phyloP scores from a whole-genome alignment of 1,140 invertebrate genomes.

The Procambarus virginalis region DNA sequence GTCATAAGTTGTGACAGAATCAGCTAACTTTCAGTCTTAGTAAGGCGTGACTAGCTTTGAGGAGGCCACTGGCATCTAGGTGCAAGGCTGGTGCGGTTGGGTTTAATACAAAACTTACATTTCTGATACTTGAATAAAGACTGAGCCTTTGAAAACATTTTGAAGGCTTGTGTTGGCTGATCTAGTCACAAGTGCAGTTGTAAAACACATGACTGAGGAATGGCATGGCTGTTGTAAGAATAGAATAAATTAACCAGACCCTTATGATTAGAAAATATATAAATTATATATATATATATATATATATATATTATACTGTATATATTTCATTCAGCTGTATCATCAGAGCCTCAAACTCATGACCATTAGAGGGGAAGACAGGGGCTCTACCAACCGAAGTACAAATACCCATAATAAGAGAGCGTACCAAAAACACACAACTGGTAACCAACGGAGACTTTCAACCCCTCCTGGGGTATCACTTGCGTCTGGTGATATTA shows the following conservation, averaged over 20 bases:
- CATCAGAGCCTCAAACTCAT: too few relatives aligned
- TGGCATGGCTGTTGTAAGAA: conserved; percentile 40
- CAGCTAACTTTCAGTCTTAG: conserved; percentile 43
- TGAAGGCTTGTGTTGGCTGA: conserved; percentile 58
- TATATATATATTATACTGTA: background rate
- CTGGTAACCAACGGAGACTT: too few relatives aligned
- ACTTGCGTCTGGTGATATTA: too few relatives aligned
- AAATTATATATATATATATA: background rate
- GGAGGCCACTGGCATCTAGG: conserved; percentile 13
- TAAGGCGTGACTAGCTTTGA: conserved; percentile 18
- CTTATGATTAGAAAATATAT: background rate
- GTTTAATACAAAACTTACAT: conserved; percentile 19
- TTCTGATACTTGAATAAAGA: conserved; percentile 15
- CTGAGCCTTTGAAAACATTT: conserved; percentile 19
- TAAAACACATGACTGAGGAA: conserved; percentile 55
- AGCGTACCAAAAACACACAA: too few relatives aligned
- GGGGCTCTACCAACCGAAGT: too few relatives aligned
- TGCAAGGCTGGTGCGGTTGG: conserved; percentile 24
- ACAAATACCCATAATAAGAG: too few relatives aligned
- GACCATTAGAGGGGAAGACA: too few relatives aligned
- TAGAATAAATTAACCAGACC: conserved; percentile 5
- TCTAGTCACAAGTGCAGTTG: conserved; percentile 65
- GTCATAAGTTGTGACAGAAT: conserved; percentile 61
- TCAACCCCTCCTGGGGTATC: too few relatives aligned
- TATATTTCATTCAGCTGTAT: too few relatives aligned